Base-by-base conservation (phyloP, 2,888 invertebrate species). In the Drosophila rellima region DNA sequence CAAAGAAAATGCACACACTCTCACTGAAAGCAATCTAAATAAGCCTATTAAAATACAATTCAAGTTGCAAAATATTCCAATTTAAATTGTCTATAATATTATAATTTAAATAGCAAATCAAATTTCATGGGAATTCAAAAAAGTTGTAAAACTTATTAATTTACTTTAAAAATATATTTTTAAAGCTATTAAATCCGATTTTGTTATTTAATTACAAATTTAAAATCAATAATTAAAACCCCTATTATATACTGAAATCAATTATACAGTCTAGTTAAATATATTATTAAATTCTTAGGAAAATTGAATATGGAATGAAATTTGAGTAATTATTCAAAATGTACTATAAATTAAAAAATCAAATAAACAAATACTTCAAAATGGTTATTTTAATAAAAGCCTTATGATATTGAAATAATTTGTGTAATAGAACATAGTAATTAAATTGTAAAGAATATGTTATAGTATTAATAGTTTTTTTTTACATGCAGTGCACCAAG, bases 41-140 rank as follows among this genome's bases (percentile, higher is more conserved):
- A 48, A 33, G 48, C 48, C 33, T 33, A 20, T 48, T 48, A 33
- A 48, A 48, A 48, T 33, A 4, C 8, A 18, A 33, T 48, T 48
- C 18, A 18, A 20, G 4, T 7, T 31, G 31, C 33, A n/a, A 31
- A 33, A 48, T 13, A 8, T 8, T 18, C 1, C n/a, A 20, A 48
- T 31, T 33, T 7, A 18, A 33, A 11, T 18, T 13, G 26, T 8
- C 8, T 15, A 4, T 15, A 10, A 15, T 26, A 40, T 40, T 11
- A 3, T 18, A 18, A 40, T 40, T 18, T 18, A 1, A 17, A 40
- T 11, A 40, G 1, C 17, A 40, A 40, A 18, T 5, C 2, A 40
- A 11, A 10, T 15, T 37, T 7, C 8, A 37, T 37, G 15, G 37
- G 0, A 10, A 10, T 8, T 17, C 0, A 15, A 37, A 15, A 2